Evolutionary conservation across 2,113 vertebrate species (phyloP).

Genomic region (Procapra przewalskii): DNA sequence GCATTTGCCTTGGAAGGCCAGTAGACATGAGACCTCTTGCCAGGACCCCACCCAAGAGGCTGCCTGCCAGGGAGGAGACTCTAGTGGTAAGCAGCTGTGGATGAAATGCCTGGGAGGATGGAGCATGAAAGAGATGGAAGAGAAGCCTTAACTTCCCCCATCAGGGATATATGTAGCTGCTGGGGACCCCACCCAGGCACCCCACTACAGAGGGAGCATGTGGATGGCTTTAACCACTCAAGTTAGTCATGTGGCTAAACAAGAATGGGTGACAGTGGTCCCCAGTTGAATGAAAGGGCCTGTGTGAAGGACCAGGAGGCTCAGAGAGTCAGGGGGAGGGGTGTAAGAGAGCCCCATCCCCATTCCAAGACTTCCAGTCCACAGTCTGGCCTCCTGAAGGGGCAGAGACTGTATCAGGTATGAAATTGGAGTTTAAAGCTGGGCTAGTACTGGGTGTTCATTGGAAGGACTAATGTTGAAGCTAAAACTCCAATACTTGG

Average conservation of each 20-base stretch:
- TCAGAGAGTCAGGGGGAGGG: neutral
- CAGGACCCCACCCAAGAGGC: neutral
- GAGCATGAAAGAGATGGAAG: neutral
- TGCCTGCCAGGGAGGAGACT: neutral
- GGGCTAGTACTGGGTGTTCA: too few relatives aligned
- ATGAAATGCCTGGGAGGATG: neutral
- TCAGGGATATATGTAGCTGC: too few relatives aligned
- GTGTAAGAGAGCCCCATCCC: too few relatives aligned
- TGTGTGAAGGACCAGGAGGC: neutral
- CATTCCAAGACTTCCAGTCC: neutral
- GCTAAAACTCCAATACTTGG: too few relatives aligned
- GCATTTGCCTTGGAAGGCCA: neutral
- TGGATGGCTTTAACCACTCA: neutral
- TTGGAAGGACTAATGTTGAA: too few relatives aligned
- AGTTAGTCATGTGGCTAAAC: neutral
- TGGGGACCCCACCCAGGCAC: neutral
- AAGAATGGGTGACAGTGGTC: neutral
- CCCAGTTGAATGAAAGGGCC: neutral
- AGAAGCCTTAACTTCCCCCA: neutral
- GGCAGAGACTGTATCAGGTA: neutral
- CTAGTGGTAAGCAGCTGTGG: neutral
- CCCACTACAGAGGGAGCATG: too few relatives aligned
- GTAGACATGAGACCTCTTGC: neutral
- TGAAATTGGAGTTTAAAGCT: neutral
- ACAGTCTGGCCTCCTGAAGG: neutral